Evolutionary conservation across 2,797 vertebrate genomes (phyloP).

Genomic region (Melanotaenia maccullochi): DNA sequence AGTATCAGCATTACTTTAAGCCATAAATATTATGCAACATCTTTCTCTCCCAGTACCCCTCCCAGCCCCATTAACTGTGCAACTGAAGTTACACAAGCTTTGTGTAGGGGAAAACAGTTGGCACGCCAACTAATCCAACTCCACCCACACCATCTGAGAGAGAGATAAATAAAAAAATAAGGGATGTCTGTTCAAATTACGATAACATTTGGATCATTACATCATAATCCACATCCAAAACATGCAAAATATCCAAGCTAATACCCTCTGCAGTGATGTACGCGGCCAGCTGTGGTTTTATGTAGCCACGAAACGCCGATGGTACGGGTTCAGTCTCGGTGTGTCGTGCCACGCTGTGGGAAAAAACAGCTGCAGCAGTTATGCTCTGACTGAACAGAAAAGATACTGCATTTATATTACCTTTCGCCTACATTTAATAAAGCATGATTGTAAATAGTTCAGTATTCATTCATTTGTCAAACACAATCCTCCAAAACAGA

Average conservation of each 20-base stretch:
- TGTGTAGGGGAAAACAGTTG: slow-evolving; percentile 73
- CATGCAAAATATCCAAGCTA: slow-evolving; percentile 68
- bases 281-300: slow-evolving; percentile 50
- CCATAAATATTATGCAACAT: slow-evolving; percentile 75
- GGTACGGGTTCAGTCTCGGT: background rate
- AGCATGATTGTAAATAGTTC: no score
- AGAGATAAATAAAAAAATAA: slow-evolving; percentile 42
- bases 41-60: slow-evolving; percentile 33
- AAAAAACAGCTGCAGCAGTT: background rate
- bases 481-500: no score
- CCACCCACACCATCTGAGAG: slow-evolving; percentile 60
- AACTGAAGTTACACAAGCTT: slow-evolving; percentile 77
- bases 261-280: slow-evolving; percentile 56
- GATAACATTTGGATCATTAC: slow-evolving; percentile 75
- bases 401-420: no score
- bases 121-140: slow-evolving; percentile 76
- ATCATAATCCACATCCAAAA: slow-evolving; percentile 69
- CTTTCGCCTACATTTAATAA: no score
- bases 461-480: no score
- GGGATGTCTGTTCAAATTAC: slow-evolving; percentile 78
- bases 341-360: slow-evolving; percentile 9
- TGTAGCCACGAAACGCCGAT: slow-evolving; percentile 30
- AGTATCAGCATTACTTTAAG: slow-evolving; percentile 71
- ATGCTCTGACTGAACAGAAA: background rate
- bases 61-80: slow-evolving; percentile 58